Evolutionary conservation across 2,888 invertebrate genomes (phyloP), one percentile per base, ranked within the genome.

Genomic region (Sinotaia quadrata): DNA sequence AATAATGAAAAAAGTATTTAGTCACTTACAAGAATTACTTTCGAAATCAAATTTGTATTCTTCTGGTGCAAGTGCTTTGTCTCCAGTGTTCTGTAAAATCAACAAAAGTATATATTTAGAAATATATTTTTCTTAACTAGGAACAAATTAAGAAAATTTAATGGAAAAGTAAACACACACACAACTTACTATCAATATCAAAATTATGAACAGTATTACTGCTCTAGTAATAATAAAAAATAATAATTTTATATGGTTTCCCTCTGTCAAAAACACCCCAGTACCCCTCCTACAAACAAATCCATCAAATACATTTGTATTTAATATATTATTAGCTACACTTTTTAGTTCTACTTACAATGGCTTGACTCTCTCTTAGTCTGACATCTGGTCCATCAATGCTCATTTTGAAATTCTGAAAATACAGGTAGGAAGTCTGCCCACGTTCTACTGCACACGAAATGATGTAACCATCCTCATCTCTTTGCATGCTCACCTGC

Each of bases 391-490:
- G 72, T 29, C 76, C 76, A 2, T 37, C 61, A 3, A 75, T 29
- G 31, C 67, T 49, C 59, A 76, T 21, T n/a, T 60, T 41, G 33
- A 76, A 76, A 31, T 49, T 69, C 59, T 73, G 70, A 60, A 76
- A 76, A 44, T 63, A 69, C 15, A 76, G 69, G 60, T 76, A 76
- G 2, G 76, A 74, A 12, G 49, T 52, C 29, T 29, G 44, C 0
- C 71, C 69, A 34, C 76, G 63, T 52, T 71, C 66, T 1, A 76
- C 75, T 12, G 66, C 59, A 12, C 76, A 76, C 5, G 49, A n/a
- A 31, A 73, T 61, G 3, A 68, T 36, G 15, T 58, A 33, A 15
- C 60, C 60, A 31, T 67, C 65, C n/a, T 62, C 21, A 2, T 49
- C 54, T 0, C 24, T 36, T 24, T 61, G 59, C 41, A 72, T 27